These are phyloP conservation scores for Orientallactaga sibirica DNA, from an alignment of 2,797 vertebrate genomes.

Conservation along the genomic window DNA sequence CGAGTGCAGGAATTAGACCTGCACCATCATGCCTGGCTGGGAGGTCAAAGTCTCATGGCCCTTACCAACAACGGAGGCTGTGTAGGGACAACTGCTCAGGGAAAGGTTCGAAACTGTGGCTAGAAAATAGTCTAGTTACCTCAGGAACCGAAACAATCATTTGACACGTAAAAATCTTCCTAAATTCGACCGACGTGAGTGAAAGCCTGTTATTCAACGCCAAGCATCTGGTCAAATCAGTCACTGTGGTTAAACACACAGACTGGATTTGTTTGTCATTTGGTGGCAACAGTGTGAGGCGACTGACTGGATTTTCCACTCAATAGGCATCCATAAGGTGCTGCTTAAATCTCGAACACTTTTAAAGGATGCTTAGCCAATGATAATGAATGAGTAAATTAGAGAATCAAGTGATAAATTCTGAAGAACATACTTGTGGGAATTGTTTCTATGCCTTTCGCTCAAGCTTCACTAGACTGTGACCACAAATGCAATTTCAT, in stretches of 20 bases:
- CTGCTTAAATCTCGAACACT: background rate
- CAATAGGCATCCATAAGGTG: background rate
- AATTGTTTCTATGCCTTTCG: background rate
- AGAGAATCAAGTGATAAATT: background rate
- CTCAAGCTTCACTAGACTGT: background rate
- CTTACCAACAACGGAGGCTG: background rate
- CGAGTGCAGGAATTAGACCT: background rate
- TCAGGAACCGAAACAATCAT: background rate
- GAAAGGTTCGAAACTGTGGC: background rate
- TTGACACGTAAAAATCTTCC: background rate
- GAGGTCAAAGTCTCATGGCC: background rate
- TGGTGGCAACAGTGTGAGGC: accelerated
- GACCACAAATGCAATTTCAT: constrained; percentile 30
- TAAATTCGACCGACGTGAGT: no score
- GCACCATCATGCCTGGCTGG: background rate
- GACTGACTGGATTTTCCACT: background rate
- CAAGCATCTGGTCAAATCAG: background rate
- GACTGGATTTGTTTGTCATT: background rate
- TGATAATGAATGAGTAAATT: background rate
- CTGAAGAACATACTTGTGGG: background rate
- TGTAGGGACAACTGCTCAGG: background rate
- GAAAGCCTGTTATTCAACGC: background rate
- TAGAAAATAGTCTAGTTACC: background rate
- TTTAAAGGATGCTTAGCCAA: background rate
- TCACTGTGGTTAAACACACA: background rate